phyloP scores from a whole-genome alignment of 1,140 invertebrate genomes.

The Coptotermes formosanus region DNA sequence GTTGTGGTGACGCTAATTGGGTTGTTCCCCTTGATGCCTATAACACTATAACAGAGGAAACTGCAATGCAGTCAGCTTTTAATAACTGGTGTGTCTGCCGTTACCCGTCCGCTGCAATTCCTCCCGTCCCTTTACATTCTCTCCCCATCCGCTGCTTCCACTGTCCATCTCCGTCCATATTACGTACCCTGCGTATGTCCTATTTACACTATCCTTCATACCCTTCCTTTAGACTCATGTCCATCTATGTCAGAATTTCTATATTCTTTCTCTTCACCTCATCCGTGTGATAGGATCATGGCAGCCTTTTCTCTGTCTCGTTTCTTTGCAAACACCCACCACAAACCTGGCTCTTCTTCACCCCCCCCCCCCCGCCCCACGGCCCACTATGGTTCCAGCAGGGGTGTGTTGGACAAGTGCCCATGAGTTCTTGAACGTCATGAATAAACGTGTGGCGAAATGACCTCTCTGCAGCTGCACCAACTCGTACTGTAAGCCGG shows the following conservation, averaged over 20 bases:
- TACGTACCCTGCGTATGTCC: background rate
- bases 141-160: background rate
- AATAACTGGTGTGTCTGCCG: background rate
- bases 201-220: background rate
- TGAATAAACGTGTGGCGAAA: slow-evolving; percentile 31
- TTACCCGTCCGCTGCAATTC: background rate
- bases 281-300: background rate
- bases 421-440: slow-evolving; percentile 32
- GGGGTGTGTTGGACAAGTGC: slow-evolving; percentile 30
- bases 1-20: background rate
- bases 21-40: background rate
- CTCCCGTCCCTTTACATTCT: background rate
- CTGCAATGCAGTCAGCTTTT: slow-evolving; percentile 11
- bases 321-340: no score
- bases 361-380: background rate
- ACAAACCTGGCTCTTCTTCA: no score
- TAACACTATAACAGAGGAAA: slow-evolving; percentile 1
- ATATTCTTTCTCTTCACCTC: background rate
- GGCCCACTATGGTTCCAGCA: background rate
- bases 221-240: background rate
- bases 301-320: no score
- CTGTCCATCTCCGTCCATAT: background rate
- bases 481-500: background rate
- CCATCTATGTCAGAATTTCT: slow-evolving; percentile 6
- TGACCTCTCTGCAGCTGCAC: slow-evolving; percentile 21